Evolutionary conservation across 2,113 vertebrate genomes (phyloP).

Genomic region (Alosa alosa): DNA sequence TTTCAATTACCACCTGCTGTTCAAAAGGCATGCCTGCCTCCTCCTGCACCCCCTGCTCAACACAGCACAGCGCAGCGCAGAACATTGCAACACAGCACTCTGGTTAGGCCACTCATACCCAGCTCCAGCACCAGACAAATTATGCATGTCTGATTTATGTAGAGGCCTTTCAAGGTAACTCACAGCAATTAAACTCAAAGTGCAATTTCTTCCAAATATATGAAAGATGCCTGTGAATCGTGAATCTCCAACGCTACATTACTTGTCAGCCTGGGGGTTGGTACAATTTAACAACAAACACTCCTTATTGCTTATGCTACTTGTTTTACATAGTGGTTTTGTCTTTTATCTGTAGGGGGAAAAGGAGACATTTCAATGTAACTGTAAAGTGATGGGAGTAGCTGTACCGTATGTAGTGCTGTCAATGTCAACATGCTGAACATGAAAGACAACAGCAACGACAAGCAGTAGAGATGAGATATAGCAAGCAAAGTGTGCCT

Average conservation of each 20-base stretch:
- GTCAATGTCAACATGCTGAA: not conserved
- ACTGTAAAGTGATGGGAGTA: not conserved
- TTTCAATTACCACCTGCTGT: constrained; percentile 99
- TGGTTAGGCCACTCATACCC: constrained; percentile 75
- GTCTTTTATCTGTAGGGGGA: not conserved
- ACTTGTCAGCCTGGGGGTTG: not conserved
- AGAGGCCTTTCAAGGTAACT: constrained; percentile 80
- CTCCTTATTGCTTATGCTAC: not conserved
- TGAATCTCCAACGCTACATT: not conserved
- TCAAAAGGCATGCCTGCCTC: constrained; percentile 87
- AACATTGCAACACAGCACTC: too few species aligned
- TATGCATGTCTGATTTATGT: constrained; percentile 44
- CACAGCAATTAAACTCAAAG: constrained; percentile 78
- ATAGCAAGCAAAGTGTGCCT: not conserved
- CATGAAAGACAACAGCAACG: not conserved
- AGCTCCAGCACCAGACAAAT: constrained; percentile 86
- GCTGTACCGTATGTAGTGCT: constrained; percentile 5
- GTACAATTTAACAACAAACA: too few species aligned
- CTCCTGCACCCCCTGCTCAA: constrained; percentile 65
- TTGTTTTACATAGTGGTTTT: not conserved
- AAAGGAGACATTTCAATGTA: not conserved
- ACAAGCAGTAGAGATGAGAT: not conserved
- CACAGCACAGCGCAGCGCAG: constrained; percentile 81
- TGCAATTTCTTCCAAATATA: not conserved
- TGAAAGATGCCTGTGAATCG: not conserved